Evolutionary conservation across 2,113 vertebrate species (phyloP).

Genomic region (Megaptera novaeangliae): DNA sequence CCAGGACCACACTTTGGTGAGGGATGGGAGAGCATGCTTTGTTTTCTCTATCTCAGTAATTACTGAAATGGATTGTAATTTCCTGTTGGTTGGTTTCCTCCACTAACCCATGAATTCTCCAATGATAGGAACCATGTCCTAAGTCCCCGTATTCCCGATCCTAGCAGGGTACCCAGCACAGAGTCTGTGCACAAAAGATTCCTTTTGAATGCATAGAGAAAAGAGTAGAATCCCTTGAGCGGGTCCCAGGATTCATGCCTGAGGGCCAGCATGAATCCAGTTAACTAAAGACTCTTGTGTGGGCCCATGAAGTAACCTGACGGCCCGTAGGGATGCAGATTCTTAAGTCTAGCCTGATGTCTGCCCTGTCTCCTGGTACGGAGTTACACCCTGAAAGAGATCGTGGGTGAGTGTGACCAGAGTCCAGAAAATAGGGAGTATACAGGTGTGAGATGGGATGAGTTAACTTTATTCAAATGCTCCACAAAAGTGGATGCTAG

Average conservation of each 20-base stretch:
- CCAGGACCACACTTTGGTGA: background rate
- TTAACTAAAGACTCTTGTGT: background rate
- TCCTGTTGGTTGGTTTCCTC: background rate
- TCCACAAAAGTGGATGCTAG: background rate
- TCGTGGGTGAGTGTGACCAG: background rate
- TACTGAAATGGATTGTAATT: background rate
- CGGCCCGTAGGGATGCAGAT: background rate
- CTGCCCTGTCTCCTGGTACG: background rate
- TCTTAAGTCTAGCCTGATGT: background rate
- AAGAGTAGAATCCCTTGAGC: background rate
- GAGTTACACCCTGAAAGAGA: background rate
- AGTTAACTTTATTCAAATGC: background rate
- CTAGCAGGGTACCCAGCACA: background rate
- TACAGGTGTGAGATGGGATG: fast-evolving
- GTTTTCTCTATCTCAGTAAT: background rate
- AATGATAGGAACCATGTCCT: background rate
- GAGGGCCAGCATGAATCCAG: background rate
- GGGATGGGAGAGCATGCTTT: fast-evolving
- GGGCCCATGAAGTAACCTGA: background rate
- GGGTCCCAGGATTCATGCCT: background rate
- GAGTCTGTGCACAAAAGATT: background rate
- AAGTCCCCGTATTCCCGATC: background rate
- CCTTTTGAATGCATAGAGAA: background rate
- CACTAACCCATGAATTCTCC: background rate
- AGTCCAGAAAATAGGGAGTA: background rate